Evolutionary conservation across 1,140 invertebrate genomes (phyloP).

Genomic region (Drosophila lowei): DNA sequence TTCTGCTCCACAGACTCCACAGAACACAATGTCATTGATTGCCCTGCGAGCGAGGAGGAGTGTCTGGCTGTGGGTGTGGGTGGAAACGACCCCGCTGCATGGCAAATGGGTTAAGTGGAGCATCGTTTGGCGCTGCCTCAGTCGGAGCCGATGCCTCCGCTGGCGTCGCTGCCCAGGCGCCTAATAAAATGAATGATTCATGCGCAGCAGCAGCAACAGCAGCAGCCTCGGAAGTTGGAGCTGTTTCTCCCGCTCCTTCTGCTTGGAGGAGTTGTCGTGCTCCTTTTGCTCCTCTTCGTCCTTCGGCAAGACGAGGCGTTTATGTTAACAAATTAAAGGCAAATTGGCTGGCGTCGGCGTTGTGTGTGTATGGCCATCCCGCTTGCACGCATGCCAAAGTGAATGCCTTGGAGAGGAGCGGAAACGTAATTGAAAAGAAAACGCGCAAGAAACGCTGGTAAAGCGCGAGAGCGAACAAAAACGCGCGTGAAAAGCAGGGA

Average conservation of each 20-base stretch:
- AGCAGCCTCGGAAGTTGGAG: conserved; percentile 17
- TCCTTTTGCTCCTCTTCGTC: too few species aligned
- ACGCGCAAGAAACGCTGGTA: conserved; percentile 10
- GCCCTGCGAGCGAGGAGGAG: conserved; percentile 35
- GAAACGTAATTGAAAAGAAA: conserved; percentile 44
- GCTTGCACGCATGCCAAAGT: conserved; percentile 13
- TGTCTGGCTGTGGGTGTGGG: not conserved
- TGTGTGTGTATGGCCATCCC: conserved; percentile 35
- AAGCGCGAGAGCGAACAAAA: conserved; percentile 3
- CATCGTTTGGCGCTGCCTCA: conserved; percentile 28
- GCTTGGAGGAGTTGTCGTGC: conserved; percentile 3
- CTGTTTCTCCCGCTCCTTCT: not conserved
- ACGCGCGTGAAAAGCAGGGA: not conserved
- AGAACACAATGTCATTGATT: conserved; percentile 66
- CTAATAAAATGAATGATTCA: conserved; percentile 76
- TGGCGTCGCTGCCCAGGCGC: conserved; percentile 13
- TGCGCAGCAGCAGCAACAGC: conserved; percentile 54
- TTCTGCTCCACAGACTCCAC: conserved; percentile 44
- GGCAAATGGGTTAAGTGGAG: conserved; percentile 72
- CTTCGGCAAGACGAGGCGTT: conserved; percentile 62
- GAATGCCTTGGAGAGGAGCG: not conserved
- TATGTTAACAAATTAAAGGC: conserved; percentile 82
- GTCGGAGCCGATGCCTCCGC: conserved; percentile 25
- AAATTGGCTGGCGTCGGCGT: conserved; percentile 57
- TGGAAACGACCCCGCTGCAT: too few species aligned